Percentiles rank a stretch among this genome's conserved stretches.
phyloP scores from a whole-genome alignment of 2,888 invertebrate species.

The Megamerina dolium region DNA sequence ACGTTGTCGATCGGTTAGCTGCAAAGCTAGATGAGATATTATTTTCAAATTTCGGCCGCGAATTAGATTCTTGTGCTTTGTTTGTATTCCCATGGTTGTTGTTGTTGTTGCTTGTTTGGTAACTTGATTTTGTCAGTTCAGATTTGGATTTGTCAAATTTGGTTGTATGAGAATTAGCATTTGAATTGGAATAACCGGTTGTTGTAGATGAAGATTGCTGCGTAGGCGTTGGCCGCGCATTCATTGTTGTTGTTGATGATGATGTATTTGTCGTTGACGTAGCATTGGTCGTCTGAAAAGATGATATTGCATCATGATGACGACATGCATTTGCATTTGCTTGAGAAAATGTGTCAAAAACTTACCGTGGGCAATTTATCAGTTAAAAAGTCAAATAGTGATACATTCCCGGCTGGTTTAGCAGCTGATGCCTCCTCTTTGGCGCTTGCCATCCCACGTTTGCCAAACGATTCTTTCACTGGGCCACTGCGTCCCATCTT shows the following conservation, averaged over 20 bases:
- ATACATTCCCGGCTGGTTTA: slow-evolving; percentile 74
- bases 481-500: slow-evolving; percentile 9
- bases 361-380: slow-evolving; percentile 57
- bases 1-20: slow-evolving; percentile 27
- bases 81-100: slow-evolving; percentile 15
- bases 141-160: slow-evolving; percentile 15
- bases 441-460: slow-evolving; percentile 36
- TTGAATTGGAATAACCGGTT: neutral
- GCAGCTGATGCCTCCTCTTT: slow-evolving; percentile 57
- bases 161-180: slow-evolving; percentile 7
- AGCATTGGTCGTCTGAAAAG: slow-evolving; percentile 8
- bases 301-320: neutral
- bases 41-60: slow-evolving; percentile 43
- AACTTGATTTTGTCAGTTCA: slow-evolving; percentile 13
- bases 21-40: slow-evolving; percentile 49
- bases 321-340: neutral
- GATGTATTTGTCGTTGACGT: slow-evolving; percentile 12
- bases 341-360: neutral
- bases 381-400: slow-evolving; percentile 76
- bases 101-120: no score
- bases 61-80: slow-evolving; percentile 5
- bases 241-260: no score
- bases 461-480: slow-evolving; percentile 32
- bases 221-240: no score
- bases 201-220: neutral